Percentiles rank a stretch among this genome's conserved stretches.
Conservation (phyloP, 2,113 vertebrate species). For the Peromyscus maniculatus region DNA sequence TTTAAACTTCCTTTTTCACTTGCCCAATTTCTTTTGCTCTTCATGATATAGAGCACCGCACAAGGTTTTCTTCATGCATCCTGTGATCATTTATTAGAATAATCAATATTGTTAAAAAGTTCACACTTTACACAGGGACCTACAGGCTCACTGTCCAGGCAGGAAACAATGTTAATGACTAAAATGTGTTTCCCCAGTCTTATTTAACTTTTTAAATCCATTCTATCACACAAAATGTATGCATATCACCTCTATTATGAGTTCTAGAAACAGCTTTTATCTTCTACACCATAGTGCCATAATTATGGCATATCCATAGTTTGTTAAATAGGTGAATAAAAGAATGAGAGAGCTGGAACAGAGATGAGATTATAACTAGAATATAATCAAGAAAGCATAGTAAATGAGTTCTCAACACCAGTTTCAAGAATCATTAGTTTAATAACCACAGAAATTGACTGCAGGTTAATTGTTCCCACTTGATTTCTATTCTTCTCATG, state of each 20-base stretch:
- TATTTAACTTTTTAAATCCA: neutral
- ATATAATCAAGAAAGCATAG: neutral
- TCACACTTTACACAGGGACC: neutral
- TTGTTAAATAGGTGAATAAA: neutral
- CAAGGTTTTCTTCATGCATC: neutral
- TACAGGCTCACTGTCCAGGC: neutral
- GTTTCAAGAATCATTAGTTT: neutral
- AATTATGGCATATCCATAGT: neutral
- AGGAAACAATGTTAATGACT: slow-evolving; percentile 31
- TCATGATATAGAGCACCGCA: slow-evolving; percentile 22
- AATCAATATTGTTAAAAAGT: neutral
- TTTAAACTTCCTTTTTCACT: neutral
- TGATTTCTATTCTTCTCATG: neutral
- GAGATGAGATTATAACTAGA: neutral
- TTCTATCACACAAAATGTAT: neutral
- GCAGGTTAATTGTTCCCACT: neutral
- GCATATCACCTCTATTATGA: neutral
- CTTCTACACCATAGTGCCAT: neutral
- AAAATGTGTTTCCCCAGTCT: slow-evolving; percentile 8
- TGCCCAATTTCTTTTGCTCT: slow-evolving; percentile 1
- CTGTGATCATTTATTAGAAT: neutral
- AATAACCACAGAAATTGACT: neutral
- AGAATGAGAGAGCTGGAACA: neutral
- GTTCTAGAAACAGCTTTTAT: neutral
- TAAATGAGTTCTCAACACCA: neutral